phyloP scores from a whole-genome alignment of 2,797 vertebrate genomes.

The Lacerta viridis region DNA sequence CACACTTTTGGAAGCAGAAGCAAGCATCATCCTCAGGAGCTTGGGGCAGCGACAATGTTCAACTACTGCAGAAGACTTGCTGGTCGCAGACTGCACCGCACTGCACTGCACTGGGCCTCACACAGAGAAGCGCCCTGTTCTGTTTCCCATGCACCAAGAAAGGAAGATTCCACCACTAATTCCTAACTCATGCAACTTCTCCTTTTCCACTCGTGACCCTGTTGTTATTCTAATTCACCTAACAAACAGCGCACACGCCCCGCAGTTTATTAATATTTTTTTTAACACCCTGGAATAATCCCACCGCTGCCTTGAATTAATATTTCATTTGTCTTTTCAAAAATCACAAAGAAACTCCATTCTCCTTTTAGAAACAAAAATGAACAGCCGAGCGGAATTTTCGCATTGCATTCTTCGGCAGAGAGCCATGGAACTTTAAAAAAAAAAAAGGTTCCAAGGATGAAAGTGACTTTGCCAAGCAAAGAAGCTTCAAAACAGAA shows the following conservation, averaged over 20 bases:
- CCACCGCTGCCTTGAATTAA: constrained; percentile 57
- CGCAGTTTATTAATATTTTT: no score
- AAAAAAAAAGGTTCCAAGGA: constrained; percentile 89
- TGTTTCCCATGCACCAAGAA: not conserved
- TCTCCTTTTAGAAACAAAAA: constrained; percentile 80
- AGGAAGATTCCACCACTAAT: not conserved
- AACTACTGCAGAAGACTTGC: not conserved
- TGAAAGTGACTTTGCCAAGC: constrained; percentile 97
- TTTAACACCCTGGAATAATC: constrained; percentile 38
- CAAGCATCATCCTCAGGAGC: not conserved
- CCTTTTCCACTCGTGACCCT: constrained; percentile 16
- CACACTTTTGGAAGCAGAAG: not conserved
- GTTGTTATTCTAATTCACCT: constrained; percentile 36
- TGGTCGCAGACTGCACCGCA: not conserved
- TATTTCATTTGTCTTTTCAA: constrained; percentile 5
- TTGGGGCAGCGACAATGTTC: not conserved
- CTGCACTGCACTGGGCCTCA: not conserved
- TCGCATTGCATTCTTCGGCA: constrained; percentile 88
- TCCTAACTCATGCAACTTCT: not conserved
- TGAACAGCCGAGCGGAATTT: constrained; percentile 91
- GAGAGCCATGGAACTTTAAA: constrained; percentile 89
- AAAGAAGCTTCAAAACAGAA: constrained; percentile 88
- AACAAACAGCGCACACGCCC: not conserved
- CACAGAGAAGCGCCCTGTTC: not conserved
- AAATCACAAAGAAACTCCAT: constrained; percentile 81